phyloP scores from a whole-genome alignment of 2,113 vertebrate genomes.

The Boleophthalmus pectinirostris region DNA sequence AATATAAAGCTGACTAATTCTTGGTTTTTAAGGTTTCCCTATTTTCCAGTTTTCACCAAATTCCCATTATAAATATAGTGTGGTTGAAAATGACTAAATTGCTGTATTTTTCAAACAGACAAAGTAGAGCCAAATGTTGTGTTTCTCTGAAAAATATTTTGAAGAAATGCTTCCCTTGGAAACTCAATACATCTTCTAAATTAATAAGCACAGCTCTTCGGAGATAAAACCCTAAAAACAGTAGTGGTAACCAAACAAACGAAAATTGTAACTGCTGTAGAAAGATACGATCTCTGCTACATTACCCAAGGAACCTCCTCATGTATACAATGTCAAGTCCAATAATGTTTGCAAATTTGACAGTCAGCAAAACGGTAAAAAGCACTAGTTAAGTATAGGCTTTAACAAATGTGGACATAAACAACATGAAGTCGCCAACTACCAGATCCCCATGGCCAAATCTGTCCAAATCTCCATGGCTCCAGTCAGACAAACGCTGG shows the following conservation, averaged over 20 bases:
- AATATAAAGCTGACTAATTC: no score
- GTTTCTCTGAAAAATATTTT: no score
- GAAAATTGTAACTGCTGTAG: background rate
- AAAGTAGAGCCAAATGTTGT: no score
- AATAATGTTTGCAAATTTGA: background rate
- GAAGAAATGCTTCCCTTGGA: no score
- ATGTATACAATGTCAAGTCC: background rate
- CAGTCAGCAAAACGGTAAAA: background rate
- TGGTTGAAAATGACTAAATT: background rate
- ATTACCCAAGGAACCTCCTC: background rate
- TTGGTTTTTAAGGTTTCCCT: no score
- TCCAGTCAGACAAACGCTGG: constrained; percentile 32
- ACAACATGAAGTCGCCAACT: constrained; percentile 54
- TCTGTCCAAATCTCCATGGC: constrained; percentile 33
- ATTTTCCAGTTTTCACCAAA: background rate
- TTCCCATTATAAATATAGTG: background rate
- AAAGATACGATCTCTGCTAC: background rate
- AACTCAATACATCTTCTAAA: background rate
- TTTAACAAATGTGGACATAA: constrained; percentile 38
- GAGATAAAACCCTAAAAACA: background rate
- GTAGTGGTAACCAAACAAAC: background rate
- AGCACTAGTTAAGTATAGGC: background rate
- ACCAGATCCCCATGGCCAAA: constrained; percentile 16
- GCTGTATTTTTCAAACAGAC: background rate
- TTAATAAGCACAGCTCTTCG: background rate